phyloP scores from a whole-genome alignment of 2,797 vertebrate species.

The Hyperoplus immaculatus region DNA sequence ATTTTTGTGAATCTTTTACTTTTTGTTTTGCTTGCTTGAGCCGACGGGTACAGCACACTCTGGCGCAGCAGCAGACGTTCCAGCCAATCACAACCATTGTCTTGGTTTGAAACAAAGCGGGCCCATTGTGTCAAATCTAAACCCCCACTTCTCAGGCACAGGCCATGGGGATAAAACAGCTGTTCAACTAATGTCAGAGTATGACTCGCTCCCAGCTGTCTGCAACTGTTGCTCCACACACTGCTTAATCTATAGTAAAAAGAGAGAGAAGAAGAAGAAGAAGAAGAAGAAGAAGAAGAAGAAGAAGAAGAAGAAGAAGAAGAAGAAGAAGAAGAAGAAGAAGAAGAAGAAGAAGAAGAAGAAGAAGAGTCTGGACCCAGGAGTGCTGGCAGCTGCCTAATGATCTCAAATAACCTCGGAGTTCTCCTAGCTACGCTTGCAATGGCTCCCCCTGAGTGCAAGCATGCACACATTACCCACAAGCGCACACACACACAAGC shows the following conservation, averaged over 20 bases:
- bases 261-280: conserved; percentile 46
- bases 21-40: conserved; percentile 25
- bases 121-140: conserved; percentile 70
- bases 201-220: conserved; percentile 81
- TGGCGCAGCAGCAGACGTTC: conserved; percentile 16
- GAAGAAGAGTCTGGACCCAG: conserved; percentile 63
- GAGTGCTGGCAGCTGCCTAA: conserved; percentile 83
- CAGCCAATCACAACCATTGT: conserved; percentile 67
- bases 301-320: conserved; percentile 31
- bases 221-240: conserved; percentile 78
- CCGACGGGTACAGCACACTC: conserved; percentile 2
- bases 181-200: conserved; percentile 76
- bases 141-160: conserved; percentile 58
- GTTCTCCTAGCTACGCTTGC: conserved; percentile 81
- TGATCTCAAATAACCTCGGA: conserved; percentile 86
- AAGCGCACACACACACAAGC: conserved; percentile 45
- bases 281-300: conserved; percentile 45
- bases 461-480: conserved; percentile 72
- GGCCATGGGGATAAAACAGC: conserved; percentile 77
- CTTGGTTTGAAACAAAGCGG: conserved; percentile 75
- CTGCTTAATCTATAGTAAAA: conserved; percentile 65
- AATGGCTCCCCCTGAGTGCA: conserved; percentile 77
- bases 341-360: conserved; percentile 34
- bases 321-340: conserved; percentile 50
- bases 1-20: conserved; percentile 22